A percentile compares a stretch with the other conserved stretches of the same genome.
Conservation (phyloP, 1,140 invertebrate species). For the Hesperophylax magnus region DNA sequence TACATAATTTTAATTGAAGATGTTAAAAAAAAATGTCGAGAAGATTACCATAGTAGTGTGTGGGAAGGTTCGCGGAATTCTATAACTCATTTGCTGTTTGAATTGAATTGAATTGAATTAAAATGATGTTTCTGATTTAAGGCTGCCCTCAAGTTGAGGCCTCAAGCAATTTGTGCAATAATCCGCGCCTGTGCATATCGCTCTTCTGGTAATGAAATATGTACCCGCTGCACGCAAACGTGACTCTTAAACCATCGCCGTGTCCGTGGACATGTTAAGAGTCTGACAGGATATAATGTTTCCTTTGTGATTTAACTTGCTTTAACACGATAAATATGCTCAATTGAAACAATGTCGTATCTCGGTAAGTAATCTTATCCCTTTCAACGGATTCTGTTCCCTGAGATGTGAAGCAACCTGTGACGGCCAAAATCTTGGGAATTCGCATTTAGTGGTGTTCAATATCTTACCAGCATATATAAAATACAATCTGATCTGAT, state of each 20-base stretch:
- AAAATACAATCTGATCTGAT: background rate
- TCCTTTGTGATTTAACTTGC: constrained; percentile 25
- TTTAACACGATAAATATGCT: background rate
- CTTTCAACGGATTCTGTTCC: background rate
- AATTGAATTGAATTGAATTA: no score
- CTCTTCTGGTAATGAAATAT: constrained; percentile 30
- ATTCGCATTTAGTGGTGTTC: background rate
- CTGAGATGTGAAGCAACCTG: background rate
- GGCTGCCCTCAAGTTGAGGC: no score
- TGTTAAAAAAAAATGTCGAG: no score
- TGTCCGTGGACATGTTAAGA: background rate
- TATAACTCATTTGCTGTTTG: no score
- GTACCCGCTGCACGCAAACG: constrained; percentile 4
- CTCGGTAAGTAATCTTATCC: constrained; percentile 12
- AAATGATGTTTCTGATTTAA: no score
- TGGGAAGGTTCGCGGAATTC: no score
- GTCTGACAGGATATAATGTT: constrained; percentile 22
- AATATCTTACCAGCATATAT: background rate
- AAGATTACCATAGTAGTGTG: no score
- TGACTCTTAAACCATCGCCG: background rate
- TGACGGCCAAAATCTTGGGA: background rate
- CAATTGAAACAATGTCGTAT: constrained; percentile 29
- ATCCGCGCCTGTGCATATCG: background rate
- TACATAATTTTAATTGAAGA: no score
- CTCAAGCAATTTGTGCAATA: background rate